Evolutionary conservation across 2,113 vertebrate species (phyloP), one percentile per base, ranked within the genome.

Genomic region (Gasterosteus aculeatus): DNA sequence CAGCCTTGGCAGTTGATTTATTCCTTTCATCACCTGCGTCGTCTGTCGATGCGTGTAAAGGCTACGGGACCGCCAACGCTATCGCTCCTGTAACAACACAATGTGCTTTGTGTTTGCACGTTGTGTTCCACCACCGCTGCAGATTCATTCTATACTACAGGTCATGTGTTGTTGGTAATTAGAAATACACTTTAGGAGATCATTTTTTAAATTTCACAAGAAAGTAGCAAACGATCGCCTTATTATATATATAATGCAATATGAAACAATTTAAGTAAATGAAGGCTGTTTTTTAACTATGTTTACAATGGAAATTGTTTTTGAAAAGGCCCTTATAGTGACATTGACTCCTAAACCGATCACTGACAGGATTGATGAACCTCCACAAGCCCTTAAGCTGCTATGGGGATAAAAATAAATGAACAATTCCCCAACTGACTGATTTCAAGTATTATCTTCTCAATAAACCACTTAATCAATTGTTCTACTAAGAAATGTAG

Each of bases 1-100:
- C 19, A 42, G 35, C 35, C 1, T 14, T 35, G 16, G 39, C 58
- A 46, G 46, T 19, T 33, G 54, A 77, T 81, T 78, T 66, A 85
- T 74, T 68, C 61, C 61, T n/a, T 4, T 60, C 33, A 78, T 51
- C 60, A 75, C 69, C 49, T 69, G 29, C 44, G 39, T 78, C 69
- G 19, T 73, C 16, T 38, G 53, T 35, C 33, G 70, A 58, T 63
- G 49, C 10, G 31, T 38, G 38, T 65, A 56, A 10, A 51, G 1
- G 51, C 51, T 53, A 49, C 47, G 14, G 64, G 44, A 53, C 33
- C 53, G 18, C 60, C 33, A 61, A 47, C 38, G 10, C 38, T 60
- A 8, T 5, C 29, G 18, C 15, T 11, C 5, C 68, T 31, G 19
- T 35, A 42, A 70, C 6, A 29, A 62, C 64, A 63, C 35, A 10